Conservation (phyloP, 1,140 invertebrate species). For the Agrilus planipennis region DNA sequence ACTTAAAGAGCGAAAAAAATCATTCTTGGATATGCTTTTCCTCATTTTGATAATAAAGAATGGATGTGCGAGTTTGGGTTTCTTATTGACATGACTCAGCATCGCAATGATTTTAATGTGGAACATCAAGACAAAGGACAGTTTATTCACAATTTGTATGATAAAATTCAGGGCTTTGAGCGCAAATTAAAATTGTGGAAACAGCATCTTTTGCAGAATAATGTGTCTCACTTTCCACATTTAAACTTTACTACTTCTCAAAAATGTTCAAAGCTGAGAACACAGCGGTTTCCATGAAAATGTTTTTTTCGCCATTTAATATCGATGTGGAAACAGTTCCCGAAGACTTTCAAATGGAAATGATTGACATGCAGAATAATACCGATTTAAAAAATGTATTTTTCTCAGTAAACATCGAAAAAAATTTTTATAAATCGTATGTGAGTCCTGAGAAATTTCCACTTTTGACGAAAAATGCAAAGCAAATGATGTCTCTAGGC, state of each 20-base stretch:
- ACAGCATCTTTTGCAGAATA: slow-evolving; percentile 11
- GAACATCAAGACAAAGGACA: slow-evolving; percentile 14
- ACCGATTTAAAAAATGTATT: too few species aligned
- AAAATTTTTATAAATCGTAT: too few species aligned
- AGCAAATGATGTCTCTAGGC: too few species aligned
- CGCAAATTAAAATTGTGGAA: slow-evolving; percentile 12
- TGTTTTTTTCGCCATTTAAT: too few species aligned
- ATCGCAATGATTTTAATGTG: slow-evolving; percentile 15
- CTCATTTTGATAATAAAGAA: slow-evolving; percentile 13
- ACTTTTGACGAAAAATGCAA: too few species aligned
- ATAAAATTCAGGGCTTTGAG: slow-evolving; percentile 11
- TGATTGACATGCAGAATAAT: too few species aligned
- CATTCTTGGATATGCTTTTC: slow-evolving; percentile 15
- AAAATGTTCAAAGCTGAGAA: slow-evolving; percentile 17
- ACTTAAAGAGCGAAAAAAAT: slow-evolving; percentile 20
- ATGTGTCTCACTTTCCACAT: slow-evolving; percentile 12
- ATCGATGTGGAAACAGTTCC: too few species aligned
- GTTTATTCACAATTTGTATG: slow-evolving; percentile 13
- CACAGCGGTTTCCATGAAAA: slow-evolving; percentile 16
- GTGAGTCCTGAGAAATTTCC: too few species aligned
- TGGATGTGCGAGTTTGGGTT: slow-evolving; percentile 17
- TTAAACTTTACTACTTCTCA: neutral
- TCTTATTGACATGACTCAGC: slow-evolving; percentile 15
- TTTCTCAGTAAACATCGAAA: too few species aligned
- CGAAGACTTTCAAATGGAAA: too few species aligned